Percentiles rank a stretch among this genome's conserved stretches.
Conservation (phyloP, 64 coral and sea anemone genomes). For the Acropora tenuis region DNA sequence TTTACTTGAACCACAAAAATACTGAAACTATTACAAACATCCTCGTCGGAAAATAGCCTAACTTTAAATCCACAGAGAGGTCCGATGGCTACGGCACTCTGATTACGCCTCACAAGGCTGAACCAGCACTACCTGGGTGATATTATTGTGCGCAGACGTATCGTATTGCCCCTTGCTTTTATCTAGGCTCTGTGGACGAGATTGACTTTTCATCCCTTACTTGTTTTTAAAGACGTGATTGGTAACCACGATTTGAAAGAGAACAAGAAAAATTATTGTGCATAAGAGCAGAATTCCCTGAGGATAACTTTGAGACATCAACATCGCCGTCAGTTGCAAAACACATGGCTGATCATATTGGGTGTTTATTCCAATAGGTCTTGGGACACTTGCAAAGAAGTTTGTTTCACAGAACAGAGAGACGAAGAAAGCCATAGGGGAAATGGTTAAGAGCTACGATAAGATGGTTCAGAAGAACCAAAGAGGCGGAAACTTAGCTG, state of each 20-base stretch:
- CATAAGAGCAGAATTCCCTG: neutral
- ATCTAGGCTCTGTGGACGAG: neutral
- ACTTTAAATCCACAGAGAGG: too few relatives aligned
- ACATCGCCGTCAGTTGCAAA: too few relatives aligned
- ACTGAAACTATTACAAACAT: too few relatives aligned
- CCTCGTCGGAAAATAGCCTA: too few relatives aligned
- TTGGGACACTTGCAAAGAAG: slow-evolving; percentile 65
- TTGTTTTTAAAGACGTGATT: too few relatives aligned
- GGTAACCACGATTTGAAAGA: too few relatives aligned
- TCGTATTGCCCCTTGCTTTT: neutral
- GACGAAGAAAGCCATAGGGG: slow-evolving; percentile 13
- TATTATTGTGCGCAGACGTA: neutral
- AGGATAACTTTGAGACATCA: neutral
- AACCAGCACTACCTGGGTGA: too few relatives aligned
- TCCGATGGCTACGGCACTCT: too few relatives aligned
- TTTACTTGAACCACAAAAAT: too few relatives aligned
- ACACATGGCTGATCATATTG: too few relatives aligned
- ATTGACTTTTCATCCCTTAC: neutral
- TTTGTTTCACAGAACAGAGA: neutral
- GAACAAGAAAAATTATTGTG: too few relatives aligned
- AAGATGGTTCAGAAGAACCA: slow-evolving; percentile 50
- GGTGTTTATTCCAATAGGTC: slow-evolving; percentile 18
- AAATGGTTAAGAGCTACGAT: slow-evolving; percentile 32
- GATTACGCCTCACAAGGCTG: too few relatives aligned
- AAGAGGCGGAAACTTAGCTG: slow-evolving; percentile 57